Percentiles rank a stretch among this genome's conserved stretches.
Evolutionary conservation across 2,888 invertebrate genomes (phyloP).

Genomic region (Lasioglossum pauxillum): DNA sequence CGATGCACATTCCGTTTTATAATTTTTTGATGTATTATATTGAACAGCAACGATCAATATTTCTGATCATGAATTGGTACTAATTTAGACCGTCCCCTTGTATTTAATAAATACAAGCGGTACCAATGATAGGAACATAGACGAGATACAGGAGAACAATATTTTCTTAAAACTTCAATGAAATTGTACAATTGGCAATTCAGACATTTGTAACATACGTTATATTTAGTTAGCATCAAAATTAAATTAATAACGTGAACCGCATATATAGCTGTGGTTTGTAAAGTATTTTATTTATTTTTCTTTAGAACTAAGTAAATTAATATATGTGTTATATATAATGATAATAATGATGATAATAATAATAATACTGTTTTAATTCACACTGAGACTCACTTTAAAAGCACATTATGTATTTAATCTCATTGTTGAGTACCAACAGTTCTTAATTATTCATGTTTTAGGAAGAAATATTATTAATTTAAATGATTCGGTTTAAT

Average conservation of each 20-base stretch:
- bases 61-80: conserved; percentile 10
- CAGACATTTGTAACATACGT: conserved; percentile 41
- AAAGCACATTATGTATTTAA: conserved; percentile 39
- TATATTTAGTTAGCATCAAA: conserved; percentile 54
- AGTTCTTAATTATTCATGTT: conserved; percentile 24
- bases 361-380: conserved; percentile 43
- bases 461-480: conserved; percentile 32
- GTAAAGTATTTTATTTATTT: conserved; percentile 72
- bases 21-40: conserved; percentile 28
- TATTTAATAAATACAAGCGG: conserved; percentile 19
- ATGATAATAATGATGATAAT: background rate
- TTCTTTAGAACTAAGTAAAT: conserved; percentile 55
- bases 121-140: conserved; percentile 16
- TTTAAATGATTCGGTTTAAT: conserved; percentile 33
- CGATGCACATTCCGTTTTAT: conserved; percentile 56
- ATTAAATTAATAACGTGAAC: conserved; percentile 31
- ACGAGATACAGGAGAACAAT: conserved; percentile 11
- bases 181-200: conserved; percentile 41
- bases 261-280: conserved; percentile 34
- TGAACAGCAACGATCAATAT: background rate
- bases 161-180: conserved; percentile 32
- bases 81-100: conserved; percentile 21
- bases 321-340: conserved; percentile 51
- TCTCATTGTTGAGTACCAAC: conserved; percentile 40
- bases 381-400: conserved; percentile 24